Evolutionary conservation across 1,140 invertebrate genomes (phyloP).

Genomic region (Mamestra configurata): DNA sequence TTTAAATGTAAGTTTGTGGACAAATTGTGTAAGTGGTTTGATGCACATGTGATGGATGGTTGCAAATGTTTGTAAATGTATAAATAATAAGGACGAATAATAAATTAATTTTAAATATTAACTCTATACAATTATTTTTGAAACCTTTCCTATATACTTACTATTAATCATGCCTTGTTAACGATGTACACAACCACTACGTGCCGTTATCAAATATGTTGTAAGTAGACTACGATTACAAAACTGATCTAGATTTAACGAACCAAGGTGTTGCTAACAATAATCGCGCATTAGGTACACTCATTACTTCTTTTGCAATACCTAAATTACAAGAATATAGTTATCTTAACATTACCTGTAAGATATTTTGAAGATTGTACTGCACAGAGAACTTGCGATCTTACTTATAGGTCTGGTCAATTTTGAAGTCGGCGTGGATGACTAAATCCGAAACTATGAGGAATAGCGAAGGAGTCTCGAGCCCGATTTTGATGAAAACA

Average conservation of each 20-base stretch:
- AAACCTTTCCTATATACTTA: background rate
- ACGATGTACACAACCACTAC: slow-evolving; percentile 19
- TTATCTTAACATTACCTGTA: background rate
- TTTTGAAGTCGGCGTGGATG: no score
- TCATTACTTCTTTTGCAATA: background rate
- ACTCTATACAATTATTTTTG: slow-evolving; percentile 31
- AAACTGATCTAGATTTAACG: slow-evolving; percentile 36
- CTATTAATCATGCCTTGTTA: slow-evolving; percentile 7
- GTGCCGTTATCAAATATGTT: slow-evolving; percentile 35
- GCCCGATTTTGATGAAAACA: no score
- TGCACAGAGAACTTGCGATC: no score
- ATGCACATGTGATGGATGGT: slow-evolving; percentile 51
- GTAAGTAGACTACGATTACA: slow-evolving; percentile 23
- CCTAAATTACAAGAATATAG: background rate
- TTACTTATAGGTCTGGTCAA: no score
- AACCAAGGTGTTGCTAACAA: slow-evolving; percentile 29
- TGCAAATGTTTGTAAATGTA: slow-evolving; percentile 59
- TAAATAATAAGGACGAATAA: slow-evolving; percentile 62
- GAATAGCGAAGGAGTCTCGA: no score
- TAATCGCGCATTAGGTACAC: background rate
- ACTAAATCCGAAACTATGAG: no score
- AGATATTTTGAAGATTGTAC: background rate
- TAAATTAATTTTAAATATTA: slow-evolving; percentile 77
- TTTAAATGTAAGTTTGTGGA: slow-evolving; percentile 68
- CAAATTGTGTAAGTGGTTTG: slow-evolving; percentile 57